Percentiles rank a stretch among this genome's conserved stretches.
These are phyloP conservation scores for Manacus vitellinus DNA, from an alignment of 2,113 vertebrate genomes.

Conservation along the genomic window DNA sequence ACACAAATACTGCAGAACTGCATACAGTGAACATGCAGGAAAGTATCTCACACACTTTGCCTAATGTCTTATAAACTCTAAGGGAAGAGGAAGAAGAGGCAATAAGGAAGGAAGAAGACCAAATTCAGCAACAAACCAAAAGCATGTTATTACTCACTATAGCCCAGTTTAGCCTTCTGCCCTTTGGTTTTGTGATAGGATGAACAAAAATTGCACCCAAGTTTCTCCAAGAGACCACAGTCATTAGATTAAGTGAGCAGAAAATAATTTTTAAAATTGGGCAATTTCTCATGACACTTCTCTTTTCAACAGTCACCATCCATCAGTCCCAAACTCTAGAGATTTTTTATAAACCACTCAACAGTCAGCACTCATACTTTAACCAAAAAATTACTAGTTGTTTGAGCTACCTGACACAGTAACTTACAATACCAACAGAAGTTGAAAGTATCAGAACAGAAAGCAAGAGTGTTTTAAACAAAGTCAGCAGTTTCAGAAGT, in stretches of 20 bases:
- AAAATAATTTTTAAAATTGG: not conserved
- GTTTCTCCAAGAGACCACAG: not conserved
- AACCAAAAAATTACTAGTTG: not conserved
- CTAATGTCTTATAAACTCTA: not conserved
- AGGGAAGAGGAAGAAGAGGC: not conserved
- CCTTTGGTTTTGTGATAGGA: not conserved
- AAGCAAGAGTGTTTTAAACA: not conserved
- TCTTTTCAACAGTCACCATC: not conserved
- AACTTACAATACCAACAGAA: not conserved
- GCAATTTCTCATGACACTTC: not conserved
- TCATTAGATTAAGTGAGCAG: not conserved
- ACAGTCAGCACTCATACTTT: not conserved
- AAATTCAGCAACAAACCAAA: not conserved
- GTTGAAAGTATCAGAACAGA: not conserved
- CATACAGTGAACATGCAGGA: not conserved
- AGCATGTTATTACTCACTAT: not conserved
- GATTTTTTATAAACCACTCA: not conserved
- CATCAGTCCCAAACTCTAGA: not conserved
- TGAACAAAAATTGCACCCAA: not conserved
- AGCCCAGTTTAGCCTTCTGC: not conserved
- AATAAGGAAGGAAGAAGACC: not conserved
- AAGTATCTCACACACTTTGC: not conserved
- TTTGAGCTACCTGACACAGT: not conserved
- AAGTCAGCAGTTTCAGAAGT: not conserved
- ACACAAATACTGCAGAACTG: not conserved